Base-by-base conservation (phyloP, 1,140 invertebrate species). In the Bemisia tabaci region DNA sequence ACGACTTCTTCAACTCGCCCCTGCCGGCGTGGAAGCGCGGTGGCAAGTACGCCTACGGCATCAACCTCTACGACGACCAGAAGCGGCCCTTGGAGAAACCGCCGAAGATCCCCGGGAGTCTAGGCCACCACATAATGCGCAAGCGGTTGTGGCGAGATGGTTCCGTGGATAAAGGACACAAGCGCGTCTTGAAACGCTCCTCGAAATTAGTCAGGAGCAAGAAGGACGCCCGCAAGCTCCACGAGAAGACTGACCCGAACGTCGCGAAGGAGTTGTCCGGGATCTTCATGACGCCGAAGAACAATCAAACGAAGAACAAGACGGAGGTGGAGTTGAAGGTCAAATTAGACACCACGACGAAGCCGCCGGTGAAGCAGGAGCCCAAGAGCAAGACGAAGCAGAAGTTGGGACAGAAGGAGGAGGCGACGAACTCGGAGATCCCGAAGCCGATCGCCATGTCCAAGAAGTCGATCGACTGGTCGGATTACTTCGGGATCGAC, bases 401-500 rank as follows among this genome's bases (percentile, higher is more conserved):
- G 48, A 26, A 22, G n/a, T 22, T 62, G 26, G 26, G 25, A n/a
- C 65, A 23, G 58, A 68, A 70, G 22, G 68, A 68, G 61, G 60
- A 59, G 24, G 65, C 68, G 12, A 25, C 61, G 26, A 68, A 63
- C 12, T 48, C 63, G 2, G 63, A 22, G n/a, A 60, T 64, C 1
- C 25, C 59, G 27, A 70, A 70, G 26, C 71, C 71, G 9, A 12
- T 72, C 1, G 61, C 67, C 2, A 76, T 87, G 2, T 83, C 82
- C 69, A 91, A 91, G 75, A 91, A 91, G 75, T 89, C 87, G 12
- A 83, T 91, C 48, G 84, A 91, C 70, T 92, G 89, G 90, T 89
- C 88, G 0, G 83, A 90, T 63, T 91, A 92, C 71, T 92, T 92
- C 72, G 90, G 90, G 0, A 82, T 91, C 62, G 89, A 92, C 75